phyloP scores from a whole-genome alignment of 2,113 vertebrate species.

The Campylorhamphus procurvoides region DNA sequence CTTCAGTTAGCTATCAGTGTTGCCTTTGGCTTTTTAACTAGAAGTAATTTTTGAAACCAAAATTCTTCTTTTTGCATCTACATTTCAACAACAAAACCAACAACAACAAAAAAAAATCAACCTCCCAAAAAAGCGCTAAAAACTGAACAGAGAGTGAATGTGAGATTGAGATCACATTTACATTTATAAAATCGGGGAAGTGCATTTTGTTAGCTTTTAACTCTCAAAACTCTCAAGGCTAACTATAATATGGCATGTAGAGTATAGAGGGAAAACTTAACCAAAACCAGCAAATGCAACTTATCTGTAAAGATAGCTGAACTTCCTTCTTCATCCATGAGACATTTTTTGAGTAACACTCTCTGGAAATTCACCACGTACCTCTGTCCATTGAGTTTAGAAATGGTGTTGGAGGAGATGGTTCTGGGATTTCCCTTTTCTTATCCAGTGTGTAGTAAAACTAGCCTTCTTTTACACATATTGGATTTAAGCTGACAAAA shows the following conservation, averaged over 20 bases:
- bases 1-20: neutral
- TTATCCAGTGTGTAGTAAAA: fast-evolving
- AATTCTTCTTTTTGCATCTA: neutral
- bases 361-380: neutral
- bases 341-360: neutral
- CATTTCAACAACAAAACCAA: neutral
- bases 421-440: neutral
- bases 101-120: no score
- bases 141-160: neutral
- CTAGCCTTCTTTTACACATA: neutral
- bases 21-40: neutral
- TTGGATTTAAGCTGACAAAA: neutral
- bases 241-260: neutral
- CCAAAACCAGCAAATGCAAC: neutral
- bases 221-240: neutral
- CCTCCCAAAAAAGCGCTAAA: no score
- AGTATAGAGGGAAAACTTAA: neutral
- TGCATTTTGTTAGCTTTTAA: neutral
- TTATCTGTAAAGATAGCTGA: neutral
- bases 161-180: neutral
- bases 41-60: neutral
- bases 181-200: neutral
- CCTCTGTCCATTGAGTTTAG: neutral
- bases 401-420: fast-evolving
- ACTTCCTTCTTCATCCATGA: neutral